Evolutionary conservation across 2,888 invertebrate genomes (phyloP).

Genomic region (Phania funesta): DNA sequence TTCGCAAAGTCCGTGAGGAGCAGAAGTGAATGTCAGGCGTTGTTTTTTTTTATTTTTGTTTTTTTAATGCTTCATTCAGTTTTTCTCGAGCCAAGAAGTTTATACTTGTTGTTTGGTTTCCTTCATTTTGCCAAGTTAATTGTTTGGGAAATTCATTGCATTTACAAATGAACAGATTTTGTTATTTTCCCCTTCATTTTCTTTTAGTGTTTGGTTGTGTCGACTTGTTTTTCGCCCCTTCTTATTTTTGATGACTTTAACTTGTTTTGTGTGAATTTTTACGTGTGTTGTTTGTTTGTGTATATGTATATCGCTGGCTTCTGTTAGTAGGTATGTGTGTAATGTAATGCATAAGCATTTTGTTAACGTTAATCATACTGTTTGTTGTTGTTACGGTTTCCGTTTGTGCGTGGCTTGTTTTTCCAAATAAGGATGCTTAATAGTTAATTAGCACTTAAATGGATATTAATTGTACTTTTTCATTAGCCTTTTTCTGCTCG

Average conservation of each 20-base stretch:
- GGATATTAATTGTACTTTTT: slow-evolving; percentile 53
- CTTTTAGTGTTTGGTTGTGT: not conserved
- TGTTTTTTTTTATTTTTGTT: not conserved
- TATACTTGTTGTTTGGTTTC: slow-evolving; percentile 36
- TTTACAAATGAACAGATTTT: slow-evolving; percentile 63
- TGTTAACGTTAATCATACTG: slow-evolving; percentile 48
- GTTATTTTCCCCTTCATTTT: not conserved
- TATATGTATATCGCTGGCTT: not conserved
- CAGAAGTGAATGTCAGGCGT: slow-evolving; percentile 19
- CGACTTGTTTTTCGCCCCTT: not conserved
- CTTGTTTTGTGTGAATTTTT: slow-evolving; percentile 18
- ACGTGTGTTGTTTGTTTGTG: not conserved
- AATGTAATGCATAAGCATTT: slow-evolving; percentile 21
- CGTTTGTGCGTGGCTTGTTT: slow-evolving; percentile 20
- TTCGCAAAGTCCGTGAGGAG: not conserved
- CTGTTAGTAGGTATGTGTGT: not conserved
- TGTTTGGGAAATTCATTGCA: slow-evolving; percentile 68
- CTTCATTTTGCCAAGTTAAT: slow-evolving; percentile 60
- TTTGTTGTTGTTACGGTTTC: slow-evolving; percentile 41
- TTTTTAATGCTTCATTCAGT: slow-evolving; percentile 52
- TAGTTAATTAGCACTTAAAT: slow-evolving; percentile 64
- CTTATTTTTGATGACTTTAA: slow-evolving; percentile 41
- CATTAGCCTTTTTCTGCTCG: not conserved
- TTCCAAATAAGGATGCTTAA: slow-evolving; percentile 48
- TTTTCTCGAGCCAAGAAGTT: slow-evolving; percentile 37